Conservation (phyloP, 2,797 vertebrate genomes). For the Geotrypetes seraphini region DNA sequence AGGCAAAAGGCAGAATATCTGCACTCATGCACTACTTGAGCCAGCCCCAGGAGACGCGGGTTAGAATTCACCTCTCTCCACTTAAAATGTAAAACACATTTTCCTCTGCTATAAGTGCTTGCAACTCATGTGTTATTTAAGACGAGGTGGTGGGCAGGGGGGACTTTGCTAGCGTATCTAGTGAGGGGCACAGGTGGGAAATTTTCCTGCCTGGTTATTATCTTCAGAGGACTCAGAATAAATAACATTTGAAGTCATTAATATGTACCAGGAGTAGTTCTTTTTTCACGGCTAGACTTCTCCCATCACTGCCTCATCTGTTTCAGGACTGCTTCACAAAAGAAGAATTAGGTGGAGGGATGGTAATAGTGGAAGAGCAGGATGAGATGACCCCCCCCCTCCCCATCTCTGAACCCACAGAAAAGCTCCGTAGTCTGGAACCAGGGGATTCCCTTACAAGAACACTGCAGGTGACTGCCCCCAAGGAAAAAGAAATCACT, state of each 20-base stretch:
- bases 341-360: too few relatives aligned
- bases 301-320: constrained; percentile 6
- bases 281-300: constrained; percentile 36
- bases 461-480: too few relatives aligned
- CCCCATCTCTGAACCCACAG: too few relatives aligned
- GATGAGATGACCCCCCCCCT: too few relatives aligned
- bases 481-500: too few relatives aligned
- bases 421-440: too few relatives aligned
- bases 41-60: constrained; percentile 58
- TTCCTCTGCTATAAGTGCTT: constrained; percentile 65
- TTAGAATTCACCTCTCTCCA: constrained; percentile 61
- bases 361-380: too few relatives aligned
- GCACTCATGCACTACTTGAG: constrained; percentile 49
- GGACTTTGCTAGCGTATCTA: too few relatives aligned
- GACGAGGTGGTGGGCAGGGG: constrained; percentile 45
- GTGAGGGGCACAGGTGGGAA: constrained; percentile 59
- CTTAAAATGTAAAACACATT: constrained; percentile 71
- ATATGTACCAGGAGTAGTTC: constrained; percentile 50
- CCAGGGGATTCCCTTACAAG: too few relatives aligned
- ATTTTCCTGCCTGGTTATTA: constrained; percentile 45
- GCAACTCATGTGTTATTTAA: constrained; percentile 61
- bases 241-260: constrained; percentile 61
- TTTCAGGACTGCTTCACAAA: too few relatives aligned
- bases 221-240: constrained; percentile 53
- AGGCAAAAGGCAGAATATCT: too few relatives aligned